phyloP scores from a whole-genome alignment of 2,797 vertebrate species.

The Sphaeramia orbicularis region DNA sequence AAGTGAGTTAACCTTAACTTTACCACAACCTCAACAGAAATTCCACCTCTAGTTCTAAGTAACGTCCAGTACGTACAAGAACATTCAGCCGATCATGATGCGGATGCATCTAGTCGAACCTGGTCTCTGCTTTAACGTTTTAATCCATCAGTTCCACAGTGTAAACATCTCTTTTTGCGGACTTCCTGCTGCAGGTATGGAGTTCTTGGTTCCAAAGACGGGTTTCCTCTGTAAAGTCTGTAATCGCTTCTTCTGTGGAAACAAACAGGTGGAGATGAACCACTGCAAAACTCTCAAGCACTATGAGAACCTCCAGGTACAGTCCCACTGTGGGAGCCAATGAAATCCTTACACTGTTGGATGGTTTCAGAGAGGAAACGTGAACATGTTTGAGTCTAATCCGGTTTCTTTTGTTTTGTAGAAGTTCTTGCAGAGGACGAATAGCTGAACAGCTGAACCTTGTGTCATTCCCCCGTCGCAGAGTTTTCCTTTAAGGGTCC shows the following conservation, averaged over 20 bases:
- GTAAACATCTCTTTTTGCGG: background rate
- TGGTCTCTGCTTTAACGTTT: too few species aligned
- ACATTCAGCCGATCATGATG: too few species aligned
- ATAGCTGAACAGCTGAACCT: slow-evolving; percentile 14
- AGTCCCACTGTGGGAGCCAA: too few species aligned
- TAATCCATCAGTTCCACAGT: too few species aligned
- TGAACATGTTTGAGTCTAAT: background rate
- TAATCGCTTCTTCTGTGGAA: slow-evolving; percentile 89
- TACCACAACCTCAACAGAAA: too few species aligned
- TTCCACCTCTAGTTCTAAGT: too few species aligned
- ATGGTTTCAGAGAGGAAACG: background rate
- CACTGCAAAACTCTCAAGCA: slow-evolving; percentile 90
- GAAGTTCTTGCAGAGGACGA: slow-evolving; percentile 58
- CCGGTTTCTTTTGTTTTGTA: slow-evolving; percentile 28
- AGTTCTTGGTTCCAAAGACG: slow-evolving; percentile 90
- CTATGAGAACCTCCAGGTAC: slow-evolving; percentile 90
- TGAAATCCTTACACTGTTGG: background rate
- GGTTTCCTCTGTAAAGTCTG: slow-evolving; percentile 94
- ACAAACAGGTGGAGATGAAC: slow-evolving; percentile 83
- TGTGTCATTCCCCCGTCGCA: slow-evolving; percentile 10
- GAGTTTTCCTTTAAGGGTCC: slow-evolving; percentile 47
- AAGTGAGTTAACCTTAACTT: too few species aligned
- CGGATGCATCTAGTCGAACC: too few species aligned
- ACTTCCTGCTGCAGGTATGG: slow-evolving; percentile 81
- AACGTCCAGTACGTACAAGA: too few species aligned